Evolutionary conservation across 2,797 vertebrate species (phyloP), one percentile per base, ranked within the genome.

Genomic region (Liparis tanakae): DNA sequence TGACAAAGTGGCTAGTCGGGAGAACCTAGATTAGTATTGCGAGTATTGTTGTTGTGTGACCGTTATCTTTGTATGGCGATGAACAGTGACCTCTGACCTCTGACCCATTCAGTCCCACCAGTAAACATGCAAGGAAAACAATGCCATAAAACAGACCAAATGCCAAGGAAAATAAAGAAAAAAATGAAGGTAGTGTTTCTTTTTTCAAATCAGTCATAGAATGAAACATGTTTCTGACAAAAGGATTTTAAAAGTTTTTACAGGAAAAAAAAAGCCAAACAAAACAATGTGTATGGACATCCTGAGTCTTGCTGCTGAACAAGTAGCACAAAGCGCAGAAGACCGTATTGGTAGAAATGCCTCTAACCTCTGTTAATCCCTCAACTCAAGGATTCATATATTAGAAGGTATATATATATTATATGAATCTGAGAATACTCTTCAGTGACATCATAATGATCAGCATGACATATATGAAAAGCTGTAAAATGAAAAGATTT

Each of bases 71-170:
- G 80, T 77, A 72, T 74, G 74, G 80, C 53, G 25, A 85, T 84
- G 80, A 86, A 85, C 71, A 81, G 84, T 39, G 80, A 87, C 80
- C 71, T 77, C 58, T 39, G 80, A 87, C 80, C 71, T 77, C 58
- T 37, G 79, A 82, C 69, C 83, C 78, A 41, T 62, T 77, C 83
- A 79, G 78, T 78, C 83, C 76, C 84, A 86, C 82, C 76, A 78
- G 88, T 89, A 89, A 91, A 92, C 91, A 94, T 89, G 87, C 82
- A 88, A 67, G 64, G 85, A 85, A 81, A 25, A 79, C 15, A 67
- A 83, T 75, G 74, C 60, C 79, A 17, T 70, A 60, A 74, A 58
- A 72, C 78, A 67, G 64, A 83, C 63, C 60, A 74, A 71, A 84
- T 33, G 58, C 43, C 59, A 51, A 80, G 76, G 77, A 64, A 50